A percentile compares a stretch with the other conserved stretches of the same genome.
Conservation (phyloP, 1,140 invertebrate genomes). For the Ridgeia piscesae region DNA sequence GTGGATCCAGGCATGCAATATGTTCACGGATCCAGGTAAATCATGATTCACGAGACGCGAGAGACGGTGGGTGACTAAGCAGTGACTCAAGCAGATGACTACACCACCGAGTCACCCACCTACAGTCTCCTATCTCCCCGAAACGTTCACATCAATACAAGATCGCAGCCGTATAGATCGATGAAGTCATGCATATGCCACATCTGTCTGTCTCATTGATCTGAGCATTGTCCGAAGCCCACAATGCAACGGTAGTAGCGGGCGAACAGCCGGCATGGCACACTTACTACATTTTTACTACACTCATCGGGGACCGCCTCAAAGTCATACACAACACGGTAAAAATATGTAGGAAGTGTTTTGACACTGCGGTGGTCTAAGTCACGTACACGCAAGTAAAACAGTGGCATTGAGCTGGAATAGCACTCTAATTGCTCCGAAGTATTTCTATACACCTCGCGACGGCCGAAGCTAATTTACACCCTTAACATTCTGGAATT, state of each 20-base stretch:
- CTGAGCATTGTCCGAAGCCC: background rate
- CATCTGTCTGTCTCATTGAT: background rate
- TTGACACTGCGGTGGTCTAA: background rate
- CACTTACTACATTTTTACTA: constrained; percentile 1
- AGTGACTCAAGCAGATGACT: no score
- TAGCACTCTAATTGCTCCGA: background rate
- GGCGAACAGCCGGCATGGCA: background rate
- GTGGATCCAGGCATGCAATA: no score
- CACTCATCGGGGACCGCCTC: background rate
- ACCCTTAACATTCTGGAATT: background rate
- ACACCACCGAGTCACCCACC: no score
- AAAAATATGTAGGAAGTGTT: no score
- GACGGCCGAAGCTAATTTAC: background rate
- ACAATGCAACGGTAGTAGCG: background rate
- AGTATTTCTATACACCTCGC: background rate
- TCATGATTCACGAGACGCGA: no score
- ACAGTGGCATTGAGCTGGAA: background rate
- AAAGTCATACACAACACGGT: background rate
- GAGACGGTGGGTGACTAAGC: no score
- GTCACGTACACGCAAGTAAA: background rate
- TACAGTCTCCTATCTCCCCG: no score
- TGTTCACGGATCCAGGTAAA: no score
- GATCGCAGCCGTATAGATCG: background rate
- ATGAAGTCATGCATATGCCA: background rate
- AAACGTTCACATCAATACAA: background rate